Base-by-base conservation (phyloP, 2,888 invertebrate genomes). In the Oscheius sp. region DNA sequence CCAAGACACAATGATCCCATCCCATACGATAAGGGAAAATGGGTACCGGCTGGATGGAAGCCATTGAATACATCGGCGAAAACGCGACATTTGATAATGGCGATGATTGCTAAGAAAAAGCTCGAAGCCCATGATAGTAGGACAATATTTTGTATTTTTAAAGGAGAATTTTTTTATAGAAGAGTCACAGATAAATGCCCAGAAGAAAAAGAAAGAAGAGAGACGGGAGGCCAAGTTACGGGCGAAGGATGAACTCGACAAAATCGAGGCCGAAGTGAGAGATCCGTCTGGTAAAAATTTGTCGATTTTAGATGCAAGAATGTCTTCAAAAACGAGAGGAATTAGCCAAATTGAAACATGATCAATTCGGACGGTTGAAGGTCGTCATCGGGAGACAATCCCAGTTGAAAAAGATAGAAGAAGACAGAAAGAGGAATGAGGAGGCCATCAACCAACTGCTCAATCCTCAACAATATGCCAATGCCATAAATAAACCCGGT, bases 1-100 rank as follows among this genome's bases (percentile, higher is more conserved):
- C 69, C 56, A 18, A n/a, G n/a, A 13, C 69, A 69, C 56, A 69
- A 69, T 45, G 69, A 53, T 41, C 55, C 55, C 7, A 69, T 69
- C 21, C 12, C 55, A 3, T 69, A 41, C 23, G 53, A 69, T 43
- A 18, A 23, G 23, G 69, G 69, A 16, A 55, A 69, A 12, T 69
- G 69, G 69, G 69, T 69, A 1, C 69, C 69, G 16, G 45, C 25
- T 12, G 55, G 56, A 5, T 69, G 69, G 69, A 56, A 53, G 18
- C 55, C 69, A 6, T 25, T 69, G 43, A 23, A 55, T 7, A 35
- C 56, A 9, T 23, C 69, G 1, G 21, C 29, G 0, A 69, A 27
- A 35, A 55, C 53, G 12, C 5, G 56, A 1, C 29, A 69, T 35
- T 2, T 16, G n/a, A 29, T 69, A 16, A 18, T 69, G 2, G 23